A percentile compares a stretch with the other conserved stretches of the same genome.
Evolutionary conservation across 2,888 invertebrate species (phyloP).

Genomic region (Eupithecia vulgata): DNA sequence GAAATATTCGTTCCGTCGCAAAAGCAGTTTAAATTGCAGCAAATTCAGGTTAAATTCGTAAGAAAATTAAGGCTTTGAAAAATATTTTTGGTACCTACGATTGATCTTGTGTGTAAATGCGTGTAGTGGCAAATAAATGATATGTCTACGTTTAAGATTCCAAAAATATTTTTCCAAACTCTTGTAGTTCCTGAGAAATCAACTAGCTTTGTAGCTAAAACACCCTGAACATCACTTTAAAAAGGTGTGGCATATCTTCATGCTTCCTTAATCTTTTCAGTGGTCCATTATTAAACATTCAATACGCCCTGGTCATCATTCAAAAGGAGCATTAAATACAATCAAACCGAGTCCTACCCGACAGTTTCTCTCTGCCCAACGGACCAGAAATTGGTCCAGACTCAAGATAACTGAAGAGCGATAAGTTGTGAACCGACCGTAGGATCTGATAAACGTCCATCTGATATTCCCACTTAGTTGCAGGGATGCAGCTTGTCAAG

Average conservation of each 20-base stretch:
- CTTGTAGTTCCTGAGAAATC: background rate
- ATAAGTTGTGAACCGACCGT: constrained; percentile 62
- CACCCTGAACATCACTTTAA: background rate
- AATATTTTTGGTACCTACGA: too few relatives aligned
- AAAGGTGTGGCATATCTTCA: background rate
- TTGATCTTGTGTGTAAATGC: too few relatives aligned
- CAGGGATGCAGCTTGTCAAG: constrained; percentile 17
- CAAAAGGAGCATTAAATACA: constrained; percentile 54
- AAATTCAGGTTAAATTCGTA: background rate
- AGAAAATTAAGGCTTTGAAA: background rate
- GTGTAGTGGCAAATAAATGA: too few relatives aligned
- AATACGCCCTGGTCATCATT: constrained; percentile 40
- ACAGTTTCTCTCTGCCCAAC: constrained; percentile 54
- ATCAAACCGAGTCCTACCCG: constrained; percentile 56
- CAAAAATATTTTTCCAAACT: too few relatives aligned
- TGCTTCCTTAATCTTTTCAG: constrained; percentile 1
- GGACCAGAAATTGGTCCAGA: constrained; percentile 61
- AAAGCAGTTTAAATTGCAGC: background rate
- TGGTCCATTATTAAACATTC: constrained; percentile 5
- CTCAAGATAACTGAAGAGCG: constrained; percentile 60
- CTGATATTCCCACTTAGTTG: constrained; percentile 43
- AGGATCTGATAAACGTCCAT: constrained; percentile 61
- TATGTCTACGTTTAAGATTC: too few relatives aligned
- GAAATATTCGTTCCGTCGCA: background rate
- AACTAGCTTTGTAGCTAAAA: background rate